Evolutionary conservation across 2,797 vertebrate genomes (phyloP), one percentile per base, ranked within the genome.

Genomic region (Amazona ochrocephala): DNA sequence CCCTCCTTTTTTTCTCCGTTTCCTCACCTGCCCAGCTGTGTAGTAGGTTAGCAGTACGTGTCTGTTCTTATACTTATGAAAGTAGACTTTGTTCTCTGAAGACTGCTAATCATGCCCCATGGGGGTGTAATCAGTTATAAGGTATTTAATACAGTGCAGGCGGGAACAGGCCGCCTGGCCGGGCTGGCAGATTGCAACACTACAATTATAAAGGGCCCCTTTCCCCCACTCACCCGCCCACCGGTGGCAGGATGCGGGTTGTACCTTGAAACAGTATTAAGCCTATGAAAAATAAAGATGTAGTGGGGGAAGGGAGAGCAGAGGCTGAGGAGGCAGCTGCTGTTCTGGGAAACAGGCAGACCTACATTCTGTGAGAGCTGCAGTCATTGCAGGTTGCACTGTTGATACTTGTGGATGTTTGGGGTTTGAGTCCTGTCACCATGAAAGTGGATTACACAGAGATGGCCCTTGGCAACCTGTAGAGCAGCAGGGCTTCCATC

Each of bases 11-110:
- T 92, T 94, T 73, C 67, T 70, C 81, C 64, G 73, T 95, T 97
- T 93, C 61, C 70, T 91, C 66, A 81, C 78, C 94, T 96, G 95
- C 96, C 96, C 97, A 96, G 97, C 96, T 97, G 96, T 97, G 94
- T 93, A 95, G 92, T 95, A 97, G 94, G 95, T 96, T 97, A 92
- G 73, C 95, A 95, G 93, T 98, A 97, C 94, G 53, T 97, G 98
- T 98, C 54, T 97, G 96, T 98, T 97, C 96, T 97, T 96, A 97
- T 98, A 97, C 97, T 97, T 96, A 97, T 98, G 97, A 98, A 98
- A 98, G 97, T 97, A 97, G 97, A 98, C 97, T 98, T 98, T 98
- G 98, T 98, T 98, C 97, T 98, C 97, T 97, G 92, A 95, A 98
- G 97, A 94, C 97, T 98, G 96, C 97, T 98, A 98, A 98, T 98